Conservation (phyloP, 2,888 invertebrate genomes). For the Rotaria socialis region DNA sequence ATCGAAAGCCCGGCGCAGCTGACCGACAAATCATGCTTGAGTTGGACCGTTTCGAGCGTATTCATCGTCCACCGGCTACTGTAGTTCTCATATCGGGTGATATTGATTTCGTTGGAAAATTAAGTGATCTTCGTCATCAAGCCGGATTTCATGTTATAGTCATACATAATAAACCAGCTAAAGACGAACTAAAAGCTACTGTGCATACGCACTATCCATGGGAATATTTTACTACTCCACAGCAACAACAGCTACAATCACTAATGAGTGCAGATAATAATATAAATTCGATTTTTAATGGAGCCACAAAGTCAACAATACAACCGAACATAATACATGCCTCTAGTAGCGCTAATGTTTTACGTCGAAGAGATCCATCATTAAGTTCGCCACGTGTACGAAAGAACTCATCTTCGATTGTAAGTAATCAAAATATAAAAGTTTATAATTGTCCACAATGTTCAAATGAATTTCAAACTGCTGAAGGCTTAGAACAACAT, state of each 20-base stretch:
- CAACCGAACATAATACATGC: neutral
- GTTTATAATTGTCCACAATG: neutral
- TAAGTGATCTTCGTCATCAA: slow-evolving; percentile 18
- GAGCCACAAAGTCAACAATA: neutral
- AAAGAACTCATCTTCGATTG: neutral
- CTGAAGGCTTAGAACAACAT: neutral
- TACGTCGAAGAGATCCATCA: slow-evolving; percentile 1
- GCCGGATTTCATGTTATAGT: slow-evolving; percentile 20
- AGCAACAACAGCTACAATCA: neutral
- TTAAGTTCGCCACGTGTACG: neutral
- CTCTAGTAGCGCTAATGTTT: neutral
- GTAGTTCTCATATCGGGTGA: neutral
- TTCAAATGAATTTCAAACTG: neutral
- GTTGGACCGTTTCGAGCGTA: neutral
- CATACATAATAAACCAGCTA: neutral
- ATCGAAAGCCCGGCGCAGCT: neutral
- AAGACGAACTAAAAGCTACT: neutral
- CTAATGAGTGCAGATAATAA: too few relatives aligned
- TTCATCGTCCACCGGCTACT: neutral
- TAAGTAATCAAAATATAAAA: neutral
- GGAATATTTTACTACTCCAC: neutral
- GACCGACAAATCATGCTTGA: neutral
- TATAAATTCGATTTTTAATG: too few relatives aligned
- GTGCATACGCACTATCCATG: neutral
- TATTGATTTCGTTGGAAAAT: slow-evolving; percentile 22